These are phyloP conservation scores for Gila robusta DNA, from an alignment of 2,797 vertebrate genomes.

Conservation along the genomic window DNA sequence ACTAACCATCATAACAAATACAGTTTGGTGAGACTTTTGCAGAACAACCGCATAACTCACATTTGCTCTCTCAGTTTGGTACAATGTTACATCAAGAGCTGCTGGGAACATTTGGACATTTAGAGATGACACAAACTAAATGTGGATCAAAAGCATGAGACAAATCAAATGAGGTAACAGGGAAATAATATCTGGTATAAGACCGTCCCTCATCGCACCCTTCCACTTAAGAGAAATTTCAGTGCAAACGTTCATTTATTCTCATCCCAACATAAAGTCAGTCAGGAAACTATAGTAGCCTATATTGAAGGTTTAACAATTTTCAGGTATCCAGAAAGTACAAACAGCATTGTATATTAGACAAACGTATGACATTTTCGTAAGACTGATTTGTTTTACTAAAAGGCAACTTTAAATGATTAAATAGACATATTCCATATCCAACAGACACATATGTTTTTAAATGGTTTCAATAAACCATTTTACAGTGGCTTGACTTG, in stretches of 20 bases:
- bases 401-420: neutral
- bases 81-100: neutral
- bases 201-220: neutral
- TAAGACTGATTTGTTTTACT: slow-evolving; percentile 31
- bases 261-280: neutral
- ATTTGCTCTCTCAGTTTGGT: neutral
- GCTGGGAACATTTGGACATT: slow-evolving; percentile 19
- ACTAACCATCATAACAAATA: neutral
- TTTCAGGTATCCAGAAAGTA: neutral
- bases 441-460: no score
- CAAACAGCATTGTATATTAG: neutral
- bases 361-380: slow-evolving; percentile 1
- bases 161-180: neutral
- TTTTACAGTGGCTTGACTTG: slow-evolving; percentile 7
- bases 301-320: neutral
- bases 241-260: neutral
- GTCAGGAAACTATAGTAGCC: neutral
- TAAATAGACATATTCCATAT: neutral
- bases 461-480: neutral
- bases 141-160: neutral
- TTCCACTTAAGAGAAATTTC: neutral
- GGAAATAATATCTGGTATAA: neutral
- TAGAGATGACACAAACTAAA: slow-evolving; percentile 8
- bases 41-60: neutral
- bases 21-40: neutral